Evolutionary conservation across 1,140 invertebrate genomes (phyloP), one percentile per base, ranked within the genome.

Genomic region (Asobara japonica): DNA sequence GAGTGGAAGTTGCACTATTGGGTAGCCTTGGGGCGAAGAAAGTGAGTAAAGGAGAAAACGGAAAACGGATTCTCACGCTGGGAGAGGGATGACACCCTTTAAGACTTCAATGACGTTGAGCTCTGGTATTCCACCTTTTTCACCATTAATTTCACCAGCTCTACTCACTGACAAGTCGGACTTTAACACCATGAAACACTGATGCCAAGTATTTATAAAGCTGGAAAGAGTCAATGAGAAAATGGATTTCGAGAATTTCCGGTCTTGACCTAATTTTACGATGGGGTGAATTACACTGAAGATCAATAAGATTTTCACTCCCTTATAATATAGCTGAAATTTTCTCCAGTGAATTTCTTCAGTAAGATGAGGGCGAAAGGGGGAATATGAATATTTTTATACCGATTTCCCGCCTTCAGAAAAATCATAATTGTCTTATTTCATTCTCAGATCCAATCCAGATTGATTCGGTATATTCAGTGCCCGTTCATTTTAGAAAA

Each of bases 101-200:
- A 56, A 56, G 51, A 56, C 51, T 27, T 56, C 51, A 56, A 56
- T 27, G 51, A 56, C 51, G 51, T 56, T 56, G 51, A 56, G 51
- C 51, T 56, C 51, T 56, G 20, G 51, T 56, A 56, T 56, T 56
- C n/a, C 51, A 56, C 18, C 20, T 22, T 56, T 56, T 56, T 56
- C 51, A 56, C 51, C 51, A 56, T 56, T 20, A 56, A 56, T 56
- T 56, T 18, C 25, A 22, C 25, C 22, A 10, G 22, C 18, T 22
- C 51, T 7, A 56, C 51, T 25, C 5, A 3, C 51, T 27, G 51
- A 56, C 51, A 56, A 45, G 18, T 56, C 22, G 22, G 51, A 56
- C 51, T 27, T 56, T 56, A 56, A 56, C 22, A 27, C 51, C 22
- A 25, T 18, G 11, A 27, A 56, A 56, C 22, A 56, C 16, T 10